phyloP scores from a whole-genome alignment of 53 echinoderm and acorn worm species.

The Stichopus horrens region DNA sequence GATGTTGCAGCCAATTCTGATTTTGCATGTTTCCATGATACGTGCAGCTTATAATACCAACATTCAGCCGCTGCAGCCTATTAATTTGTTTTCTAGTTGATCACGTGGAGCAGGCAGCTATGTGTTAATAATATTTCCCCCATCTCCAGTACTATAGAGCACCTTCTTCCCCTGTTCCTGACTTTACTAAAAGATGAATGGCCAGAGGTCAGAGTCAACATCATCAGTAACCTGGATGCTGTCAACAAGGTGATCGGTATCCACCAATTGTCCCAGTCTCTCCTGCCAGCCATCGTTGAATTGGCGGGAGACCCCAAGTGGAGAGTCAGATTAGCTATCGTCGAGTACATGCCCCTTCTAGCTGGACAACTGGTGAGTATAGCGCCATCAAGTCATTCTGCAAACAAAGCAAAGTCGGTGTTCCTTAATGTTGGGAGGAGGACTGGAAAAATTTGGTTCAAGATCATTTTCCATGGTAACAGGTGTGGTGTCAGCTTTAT shows the following conservation, averaged over 20 bases:
- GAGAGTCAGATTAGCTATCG: constrained; percentile 95
- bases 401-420: too few relatives aligned
- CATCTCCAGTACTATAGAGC: constrained; percentile 78
- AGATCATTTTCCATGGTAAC: too few relatives aligned
- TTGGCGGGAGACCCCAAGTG: constrained; percentile 94
- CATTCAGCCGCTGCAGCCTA: too few relatives aligned
- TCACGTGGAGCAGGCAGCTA: too few relatives aligned
- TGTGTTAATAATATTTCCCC: too few relatives aligned
- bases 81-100: too few relatives aligned
- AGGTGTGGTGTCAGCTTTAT: too few relatives aligned
- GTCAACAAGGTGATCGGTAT: constrained; percentile 96
- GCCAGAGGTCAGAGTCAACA: constrained; percentile 94
- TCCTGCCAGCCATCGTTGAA: constrained; percentile 96
- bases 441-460: too few relatives aligned
- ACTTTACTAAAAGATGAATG: constrained; percentile 94
- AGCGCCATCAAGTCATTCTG: not conserved
- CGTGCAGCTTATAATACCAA: too few relatives aligned
- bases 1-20: too few relatives aligned
- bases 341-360: constrained; percentile 98
- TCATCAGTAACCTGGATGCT: constrained; percentile 97
- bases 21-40: too few relatives aligned
- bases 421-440: too few relatives aligned
- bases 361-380: constrained; percentile 90
- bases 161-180: constrained; percentile 88
- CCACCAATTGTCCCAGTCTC: constrained; percentile 89